Evolutionary conservation across 1,140 invertebrate genomes (phyloP), one percentile per base, ranked within the genome.

Genomic region (Hyles euphorbiae): DNA sequence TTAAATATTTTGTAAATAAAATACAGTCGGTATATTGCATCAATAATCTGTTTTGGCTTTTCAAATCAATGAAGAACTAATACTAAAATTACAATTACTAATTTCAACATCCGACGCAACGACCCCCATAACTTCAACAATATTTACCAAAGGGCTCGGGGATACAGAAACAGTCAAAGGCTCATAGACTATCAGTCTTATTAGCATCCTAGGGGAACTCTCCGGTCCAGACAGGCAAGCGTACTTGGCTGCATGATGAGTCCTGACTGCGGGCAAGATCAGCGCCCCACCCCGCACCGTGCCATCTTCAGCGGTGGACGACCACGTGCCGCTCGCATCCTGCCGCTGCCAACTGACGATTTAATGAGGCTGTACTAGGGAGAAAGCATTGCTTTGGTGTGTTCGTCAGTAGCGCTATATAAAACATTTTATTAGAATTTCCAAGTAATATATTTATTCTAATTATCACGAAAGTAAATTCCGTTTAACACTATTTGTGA

Each of bases 101-200:
- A 40, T 40, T 40, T 40, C 36, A 40, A 40, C 36, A 40, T 40
- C 36, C 36, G 5, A 40, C 36, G 8, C 36, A 5, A 5, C 36
- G 36, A 40, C 5, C 22, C 22, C 22, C 5, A 40, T 5, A 40
- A 40, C 36, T 5, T 40, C 36, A 5, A 40, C 36, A 40, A 52
- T 33, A 69, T 72, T 83, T 66, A 88, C 85, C 70, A 88, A 65
- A n/a, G 85, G 85, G 67, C 83, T 83, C 3, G 83, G 83, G 3
- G 68, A 62, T 43, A 88, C 73, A 34, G 64, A 66, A 3, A 86
- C 77, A 48, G 70, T 62, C 43, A 88, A 60, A 0, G 82, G 81
- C 45, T 88, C 85, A 50, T 74, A 81, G 0, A 88, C 77, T 2
- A 77, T 67, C 5, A 88, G 58, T 36, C 80, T 61, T n/a, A 81